These are phyloP conservation scores for Kradibia gibbosae DNA, from an alignment of 1,140 invertebrate species.

Conservation along the genomic window DNA sequence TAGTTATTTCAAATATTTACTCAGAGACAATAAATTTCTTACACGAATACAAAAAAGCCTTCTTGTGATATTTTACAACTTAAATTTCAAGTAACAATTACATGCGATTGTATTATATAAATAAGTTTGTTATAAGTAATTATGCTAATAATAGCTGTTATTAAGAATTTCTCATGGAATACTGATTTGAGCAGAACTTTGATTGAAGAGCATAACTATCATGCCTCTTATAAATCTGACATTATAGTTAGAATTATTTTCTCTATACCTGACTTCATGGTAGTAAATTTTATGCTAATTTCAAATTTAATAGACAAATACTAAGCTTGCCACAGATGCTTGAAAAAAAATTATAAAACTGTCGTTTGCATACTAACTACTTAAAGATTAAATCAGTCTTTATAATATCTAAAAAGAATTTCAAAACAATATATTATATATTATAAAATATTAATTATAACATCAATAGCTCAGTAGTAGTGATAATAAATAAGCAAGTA, in stretches of 20 bases:
- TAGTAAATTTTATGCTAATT: constrained; percentile 10
- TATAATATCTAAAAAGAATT: not conserved
- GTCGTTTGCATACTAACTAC: constrained; percentile 2
- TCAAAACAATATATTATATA: not conserved
- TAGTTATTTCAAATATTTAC: no score
- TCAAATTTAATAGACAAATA: not conserved
- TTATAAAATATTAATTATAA: not conserved
- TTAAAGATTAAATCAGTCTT: not conserved
- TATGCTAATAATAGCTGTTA: no score
- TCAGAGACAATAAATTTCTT: no score
- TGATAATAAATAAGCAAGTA: no score
- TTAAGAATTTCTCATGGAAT: not conserved
- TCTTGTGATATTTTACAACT: not conserved
- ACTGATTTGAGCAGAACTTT: not conserved
- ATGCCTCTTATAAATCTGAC: not conserved
- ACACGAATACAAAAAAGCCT: no score
- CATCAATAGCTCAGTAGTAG: not conserved
- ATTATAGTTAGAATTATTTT: not conserved
- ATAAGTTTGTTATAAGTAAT: not conserved
- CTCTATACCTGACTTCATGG: not conserved
- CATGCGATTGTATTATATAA: not conserved
- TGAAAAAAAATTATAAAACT: constrained; percentile 16
- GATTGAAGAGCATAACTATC: not conserved
- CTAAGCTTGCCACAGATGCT: not conserved
- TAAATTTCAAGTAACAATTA: not conserved